phyloP scores from a whole-genome alignment of 2,888 invertebrate species.

The Cataglyphis livida region DNA sequence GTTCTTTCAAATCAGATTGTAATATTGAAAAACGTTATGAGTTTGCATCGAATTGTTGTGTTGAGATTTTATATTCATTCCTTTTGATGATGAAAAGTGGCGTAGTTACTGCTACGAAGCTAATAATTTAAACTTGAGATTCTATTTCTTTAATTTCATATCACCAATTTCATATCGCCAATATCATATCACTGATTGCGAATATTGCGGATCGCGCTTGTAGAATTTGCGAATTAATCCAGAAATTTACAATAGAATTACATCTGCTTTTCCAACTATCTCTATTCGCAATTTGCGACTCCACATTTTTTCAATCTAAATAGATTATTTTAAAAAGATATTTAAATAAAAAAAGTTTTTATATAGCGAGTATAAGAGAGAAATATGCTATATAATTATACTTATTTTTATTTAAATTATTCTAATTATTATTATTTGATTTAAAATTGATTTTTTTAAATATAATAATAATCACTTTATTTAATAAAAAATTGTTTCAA shows the following conservation, averaged over 20 bases:
- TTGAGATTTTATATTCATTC: conserved; percentile 19
- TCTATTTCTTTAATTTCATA: conserved; percentile 26
- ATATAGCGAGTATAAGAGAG: neutral
- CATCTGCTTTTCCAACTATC: neutral
- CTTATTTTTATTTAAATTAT: neutral
- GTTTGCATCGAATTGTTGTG: neutral
- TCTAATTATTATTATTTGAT: neutral
- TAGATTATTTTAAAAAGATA: neutral
- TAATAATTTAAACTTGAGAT: conserved; percentile 30
- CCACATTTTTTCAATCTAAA: neutral
- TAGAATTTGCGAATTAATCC: conserved; percentile 30
- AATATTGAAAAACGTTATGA: neutral
- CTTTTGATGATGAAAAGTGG: neutral
- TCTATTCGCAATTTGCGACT: conserved; percentile 8
- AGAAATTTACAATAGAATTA: conserved; percentile 29
- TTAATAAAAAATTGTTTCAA: too few relatives aligned
- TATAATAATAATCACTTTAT: neutral
- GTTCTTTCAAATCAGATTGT: conserved; percentile 10
- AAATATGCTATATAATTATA: neutral
- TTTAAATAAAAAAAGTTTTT: neutral
- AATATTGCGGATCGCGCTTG: neutral
- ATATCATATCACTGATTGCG: conserved; percentile 10
- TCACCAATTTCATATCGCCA: too few relatives aligned
- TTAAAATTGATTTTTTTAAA: neutral
- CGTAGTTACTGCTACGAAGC: neutral